Percentiles rank a stretch among this genome's conserved stretches.
Conservation (phyloP, 2,888 invertebrate species). For the Alloscopus bannaensis region DNA sequence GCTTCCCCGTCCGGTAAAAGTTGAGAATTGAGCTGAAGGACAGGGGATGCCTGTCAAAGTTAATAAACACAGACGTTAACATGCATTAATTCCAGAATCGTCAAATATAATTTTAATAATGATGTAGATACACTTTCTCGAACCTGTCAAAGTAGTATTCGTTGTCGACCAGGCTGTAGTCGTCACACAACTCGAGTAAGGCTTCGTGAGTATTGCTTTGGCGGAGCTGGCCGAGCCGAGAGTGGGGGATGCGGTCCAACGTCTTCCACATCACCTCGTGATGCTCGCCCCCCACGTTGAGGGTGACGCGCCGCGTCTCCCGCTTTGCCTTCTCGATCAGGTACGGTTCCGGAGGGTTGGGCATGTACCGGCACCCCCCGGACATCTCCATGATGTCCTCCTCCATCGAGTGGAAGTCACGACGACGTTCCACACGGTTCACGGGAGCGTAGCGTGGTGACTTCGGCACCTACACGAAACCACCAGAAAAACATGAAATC, state of each 20-base stretch:
- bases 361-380: constrained; percentile 76
- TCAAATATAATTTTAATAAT: constrained; percentile 94
- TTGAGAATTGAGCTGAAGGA: constrained; percentile 75
- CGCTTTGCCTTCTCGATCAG: constrained; percentile 97
- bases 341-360: constrained; percentile 95
- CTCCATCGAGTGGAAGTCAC: constrained; percentile 61
- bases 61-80: too few species aligned
- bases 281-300: constrained; percentile 96
- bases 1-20: constrained; percentile 57
- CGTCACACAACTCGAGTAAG: constrained; percentile 96
- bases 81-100: too few species aligned
- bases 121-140: constrained; percentile 98
- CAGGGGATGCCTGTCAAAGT: constrained; percentile 57
- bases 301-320: constrained; percentile 89
- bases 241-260: constrained; percentile 95
- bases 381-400: constrained; percentile 54
- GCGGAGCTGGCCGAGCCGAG: constrained; percentile 91
- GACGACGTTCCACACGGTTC: constrained; percentile 59
- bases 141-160: constrained; percentile 99
- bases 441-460: constrained; percentile 67
- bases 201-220: constrained; percentile 97
- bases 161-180: constrained; percentile 96
- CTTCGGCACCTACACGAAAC: constrained; percentile 49
- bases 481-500: too few species aligned
- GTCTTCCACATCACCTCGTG: constrained; percentile 83